Percentiles rank a stretch among this genome's conserved stretches.
phyloP scores from a whole-genome alignment of 2,113 vertebrate species.

The Cinclus mexicanus region DNA sequence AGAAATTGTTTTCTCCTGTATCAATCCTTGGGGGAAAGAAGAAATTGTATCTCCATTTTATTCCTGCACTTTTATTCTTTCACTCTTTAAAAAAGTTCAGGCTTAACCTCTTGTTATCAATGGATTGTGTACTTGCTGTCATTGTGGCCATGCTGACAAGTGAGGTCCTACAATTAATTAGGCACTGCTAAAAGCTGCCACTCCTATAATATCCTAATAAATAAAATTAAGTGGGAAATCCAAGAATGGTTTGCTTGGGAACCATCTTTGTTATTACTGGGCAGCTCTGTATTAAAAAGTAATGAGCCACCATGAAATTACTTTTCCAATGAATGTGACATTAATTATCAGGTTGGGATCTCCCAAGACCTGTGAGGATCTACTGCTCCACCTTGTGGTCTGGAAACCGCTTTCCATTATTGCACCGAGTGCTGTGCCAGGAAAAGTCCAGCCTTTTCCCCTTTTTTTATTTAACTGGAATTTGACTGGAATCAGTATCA shows the following conservation, averaged over 20 bases:
- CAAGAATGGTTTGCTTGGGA: background rate
- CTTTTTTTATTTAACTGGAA: background rate
- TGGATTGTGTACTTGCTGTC: background rate
- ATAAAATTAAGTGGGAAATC: background rate
- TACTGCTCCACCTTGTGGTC: constrained; percentile 66
- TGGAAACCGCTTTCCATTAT: background rate
- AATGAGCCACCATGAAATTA: background rate
- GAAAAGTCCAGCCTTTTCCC: background rate
- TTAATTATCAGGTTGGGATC: background rate
- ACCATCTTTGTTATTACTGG: background rate
- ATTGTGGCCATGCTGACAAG: background rate
- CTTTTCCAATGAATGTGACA: background rate
- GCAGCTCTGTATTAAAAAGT: background rate
- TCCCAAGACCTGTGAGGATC: constrained; percentile 19
- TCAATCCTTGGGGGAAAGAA: background rate
- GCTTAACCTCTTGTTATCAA: background rate
- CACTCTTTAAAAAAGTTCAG: background rate
- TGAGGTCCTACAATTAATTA: background rate
- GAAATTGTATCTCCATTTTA: background rate
- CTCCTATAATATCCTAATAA: background rate
- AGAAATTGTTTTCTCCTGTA: background rate
- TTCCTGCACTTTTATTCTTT: background rate
- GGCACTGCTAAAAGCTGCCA: background rate
- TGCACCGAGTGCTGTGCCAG: background rate
- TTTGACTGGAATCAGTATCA: background rate